These are phyloP conservation scores for Actias luna DNA, from an alignment of 2,888 invertebrate species.

Conservation along the genomic window DNA sequence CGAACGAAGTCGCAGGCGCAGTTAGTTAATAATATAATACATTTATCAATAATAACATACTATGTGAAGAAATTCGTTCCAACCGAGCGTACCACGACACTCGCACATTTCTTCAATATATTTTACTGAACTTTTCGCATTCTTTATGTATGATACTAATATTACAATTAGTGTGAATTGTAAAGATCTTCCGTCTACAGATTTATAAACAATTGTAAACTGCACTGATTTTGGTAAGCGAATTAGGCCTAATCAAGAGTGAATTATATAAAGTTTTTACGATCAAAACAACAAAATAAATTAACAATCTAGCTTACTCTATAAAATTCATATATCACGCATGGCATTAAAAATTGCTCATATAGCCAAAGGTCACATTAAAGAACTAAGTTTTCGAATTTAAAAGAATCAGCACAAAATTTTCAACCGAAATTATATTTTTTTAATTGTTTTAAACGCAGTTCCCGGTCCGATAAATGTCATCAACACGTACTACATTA, in stretches of 20 bases:
- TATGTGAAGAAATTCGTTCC: too few species aligned
- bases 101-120: too few species aligned
- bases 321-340: too few species aligned
- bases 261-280: background rate
- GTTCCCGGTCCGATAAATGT: background rate
- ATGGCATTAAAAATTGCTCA: too few species aligned
- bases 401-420: background rate
- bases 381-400: background rate
- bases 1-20: too few species aligned
- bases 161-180: background rate
- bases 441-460: background rate
- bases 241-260: background rate
- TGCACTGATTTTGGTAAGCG: background rate
- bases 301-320: background rate
- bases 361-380: too few species aligned
- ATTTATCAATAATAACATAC: too few species aligned
- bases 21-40: too few species aligned
- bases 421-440: background rate
- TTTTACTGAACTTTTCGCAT: background rate
- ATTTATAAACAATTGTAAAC: background rate
- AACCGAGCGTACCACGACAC: too few species aligned
- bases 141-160: background rate
- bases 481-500: constrained; percentile 17
- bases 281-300: background rate
- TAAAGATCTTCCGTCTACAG: background rate